Evolutionary conservation across 2,113 vertebrate genomes (phyloP).

Genomic region (Syngnathus scovelli): DNA sequence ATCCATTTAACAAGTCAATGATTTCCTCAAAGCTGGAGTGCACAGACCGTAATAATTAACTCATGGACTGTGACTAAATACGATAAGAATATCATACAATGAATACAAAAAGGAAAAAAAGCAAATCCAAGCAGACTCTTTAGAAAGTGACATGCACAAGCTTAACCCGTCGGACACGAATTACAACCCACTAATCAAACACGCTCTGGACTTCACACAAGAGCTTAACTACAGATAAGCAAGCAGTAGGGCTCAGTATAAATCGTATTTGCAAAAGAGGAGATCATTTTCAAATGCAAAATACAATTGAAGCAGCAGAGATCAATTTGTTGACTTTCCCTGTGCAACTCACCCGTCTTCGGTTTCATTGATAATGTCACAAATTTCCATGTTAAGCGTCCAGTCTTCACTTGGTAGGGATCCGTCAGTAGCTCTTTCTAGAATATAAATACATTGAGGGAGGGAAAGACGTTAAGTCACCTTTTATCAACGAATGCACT

Average conservation of each 20-base stretch:
- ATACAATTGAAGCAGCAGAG: background rate
- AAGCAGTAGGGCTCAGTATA: constrained; percentile 33
- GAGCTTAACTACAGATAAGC: constrained; percentile 34
- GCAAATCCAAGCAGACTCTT: constrained; percentile 2
- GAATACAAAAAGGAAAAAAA: constrained; percentile 10
- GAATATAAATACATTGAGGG: constrained; percentile 5
- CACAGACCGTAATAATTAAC: constrained; percentile 34
- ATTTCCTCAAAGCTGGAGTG: constrained; percentile 13
- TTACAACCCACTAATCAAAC: constrained; percentile 45
- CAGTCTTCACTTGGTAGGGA: constrained; percentile 96
- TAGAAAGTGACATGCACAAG: constrained; percentile 9
- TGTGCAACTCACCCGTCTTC: constrained; percentile 83
- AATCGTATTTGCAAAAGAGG: background rate
- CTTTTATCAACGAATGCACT: background rate
- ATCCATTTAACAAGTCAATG: constrained; percentile 2
- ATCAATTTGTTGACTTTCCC: constrained; percentile 12
- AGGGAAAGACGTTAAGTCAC: background rate
- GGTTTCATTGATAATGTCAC: constrained; percentile 98
- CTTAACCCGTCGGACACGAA: constrained; percentile 11
- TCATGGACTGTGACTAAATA: background rate
- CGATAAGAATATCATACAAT: background rate
- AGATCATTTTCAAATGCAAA: background rate
- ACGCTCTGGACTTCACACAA: constrained; percentile 43
- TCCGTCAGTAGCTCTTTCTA: constrained; percentile 97
- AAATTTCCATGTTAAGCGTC: constrained; percentile 99